Evolutionary conservation across 2,888 invertebrate species (phyloP), one percentile per base, ranked within the genome.

Genomic region (Electrophaes corylata): DNA sequence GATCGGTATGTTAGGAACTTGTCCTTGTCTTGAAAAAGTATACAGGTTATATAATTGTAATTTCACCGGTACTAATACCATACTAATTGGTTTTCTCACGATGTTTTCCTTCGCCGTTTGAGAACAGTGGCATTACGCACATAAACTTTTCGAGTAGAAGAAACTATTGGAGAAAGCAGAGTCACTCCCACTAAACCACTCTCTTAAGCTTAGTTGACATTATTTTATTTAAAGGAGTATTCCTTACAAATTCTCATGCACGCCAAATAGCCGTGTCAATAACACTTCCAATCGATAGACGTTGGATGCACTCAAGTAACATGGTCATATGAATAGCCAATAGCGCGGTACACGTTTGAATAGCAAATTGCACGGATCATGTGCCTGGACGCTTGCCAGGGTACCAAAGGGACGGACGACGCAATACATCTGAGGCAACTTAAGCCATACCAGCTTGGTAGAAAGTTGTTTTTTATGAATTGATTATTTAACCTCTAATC

Each of bases 281-380:
- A 37, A 37, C 37, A 37, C 10, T 37, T n/a, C 2, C 8, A 37
- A 16, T 37, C 37, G 14, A 16, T 37, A 37, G 37, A 10, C 37
- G 35, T 12, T 35, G 37, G 37, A 37, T 37, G 37, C 37, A 16
- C 16, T 16, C 16, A 37, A 37, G 37, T 16, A 37, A 37, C 16
- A 33, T 10, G 26, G 35, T 20, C 37, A 6, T 16, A 16, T 26
- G 29, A 39, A 50, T 44, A 37, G 37, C 16, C 14, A 37, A 16
- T 14, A 8, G 14, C 2, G 14, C 37, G 37, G 16, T 40, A 26
- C 37, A 35, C 55, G 50, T 51, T 46, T 51, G 46, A 57, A 57
- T 47, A 46, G 46, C 46, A 35, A 51, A 51, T 47, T 35, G 57
- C 45, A 43, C 33, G 33, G 57, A n/a, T 51, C 55, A 31, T 16